These are phyloP conservation scores for Tenthredo notha DNA, from an alignment of 2,888 invertebrate genomes.

Conservation along the genomic window DNA sequence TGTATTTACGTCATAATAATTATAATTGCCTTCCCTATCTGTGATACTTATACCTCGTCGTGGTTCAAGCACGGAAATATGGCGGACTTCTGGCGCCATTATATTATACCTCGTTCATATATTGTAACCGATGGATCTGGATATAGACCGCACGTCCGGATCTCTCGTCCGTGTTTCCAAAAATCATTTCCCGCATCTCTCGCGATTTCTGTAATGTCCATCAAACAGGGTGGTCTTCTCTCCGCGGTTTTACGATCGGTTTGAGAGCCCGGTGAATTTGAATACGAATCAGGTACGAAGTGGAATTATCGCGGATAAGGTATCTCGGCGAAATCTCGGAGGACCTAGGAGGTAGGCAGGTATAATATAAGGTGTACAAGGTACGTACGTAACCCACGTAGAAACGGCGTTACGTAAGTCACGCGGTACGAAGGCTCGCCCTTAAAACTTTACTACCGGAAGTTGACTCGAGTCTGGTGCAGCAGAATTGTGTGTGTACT, in stretches of 20 bases:
- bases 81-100: conserved; percentile 63
- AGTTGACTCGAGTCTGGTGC: conserved; percentile 65
- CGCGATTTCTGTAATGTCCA: not conserved
- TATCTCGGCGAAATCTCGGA: conserved; percentile 33
- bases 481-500: conserved; percentile 23
- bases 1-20: conserved; percentile 70
- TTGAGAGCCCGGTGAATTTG: not conserved
- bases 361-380: not conserved
- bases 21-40: conserved; percentile 75
- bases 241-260: not conserved
- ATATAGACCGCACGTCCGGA: conserved; percentile 57
- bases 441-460: conserved; percentile 72
- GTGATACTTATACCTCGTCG: conserved; percentile 66
- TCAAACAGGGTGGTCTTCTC: not conserved
- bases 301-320: not conserved
- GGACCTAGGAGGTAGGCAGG: not conserved
- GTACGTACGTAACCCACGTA: not conserved
- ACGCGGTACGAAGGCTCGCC: conserved; percentile 62
- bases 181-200: too few species aligned
- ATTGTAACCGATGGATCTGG: conserved; percentile 70
- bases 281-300: not conserved
- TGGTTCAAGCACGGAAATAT: conserved; percentile 68
- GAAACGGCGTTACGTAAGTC: conserved; percentile 33
- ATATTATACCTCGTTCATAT: conserved; percentile 65
- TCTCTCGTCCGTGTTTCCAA: too few species aligned